Base-by-base conservation (phyloP, 2,113 vertebrate species). In the Dasyprocta punctata region DNA sequence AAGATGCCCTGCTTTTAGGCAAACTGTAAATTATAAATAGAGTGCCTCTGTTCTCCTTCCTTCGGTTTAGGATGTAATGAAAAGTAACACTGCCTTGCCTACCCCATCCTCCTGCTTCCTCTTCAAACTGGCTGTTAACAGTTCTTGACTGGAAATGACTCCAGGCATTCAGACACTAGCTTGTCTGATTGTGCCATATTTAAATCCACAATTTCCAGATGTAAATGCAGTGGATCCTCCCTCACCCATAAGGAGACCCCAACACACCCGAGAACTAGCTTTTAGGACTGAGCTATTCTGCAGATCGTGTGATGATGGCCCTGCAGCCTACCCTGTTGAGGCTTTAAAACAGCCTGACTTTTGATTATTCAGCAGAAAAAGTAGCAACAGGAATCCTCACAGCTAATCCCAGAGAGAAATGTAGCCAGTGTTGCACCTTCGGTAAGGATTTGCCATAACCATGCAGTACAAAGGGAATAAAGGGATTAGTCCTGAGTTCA, bases 81-180 rank as follows among this genome's bases (percentile, higher is more conserved):
- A 84, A 93, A 89, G 44, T 86, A 91, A n/a, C 82, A 82, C 89
- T 52, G 30, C 33, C 71, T 56, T n/a, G 52, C 26, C 52, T 6
- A 63, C 83, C n/a, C 7, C 2, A 5, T 2, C 73, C 65, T 78
- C 44, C 84, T 52, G 41, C 63, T 92, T 95, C 78, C 44, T 78
- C 56, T 84, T 89, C 86, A 71, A 71, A 71, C 47, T 60, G 1
- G 36, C 54, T n/a, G 54, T 28, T 85, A 49, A 84, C 56, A 81
- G 83, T 20, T 96, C 44, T 84, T 78, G 7, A n/a, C 85, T 86
- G 85, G 81, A 97, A 90, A 81, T 49, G 90, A 54, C 80, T 77
- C 24, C 2, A 0, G 63, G 47, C 24, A 41, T 89, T 52, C 85
- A 73, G 47, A 95, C 52, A 5, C 83, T 7, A 49, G 56, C 33